Evolutionary conservation across 2,888 invertebrate genomes (phyloP).

Genomic region (Mycalesis mineus): DNA sequence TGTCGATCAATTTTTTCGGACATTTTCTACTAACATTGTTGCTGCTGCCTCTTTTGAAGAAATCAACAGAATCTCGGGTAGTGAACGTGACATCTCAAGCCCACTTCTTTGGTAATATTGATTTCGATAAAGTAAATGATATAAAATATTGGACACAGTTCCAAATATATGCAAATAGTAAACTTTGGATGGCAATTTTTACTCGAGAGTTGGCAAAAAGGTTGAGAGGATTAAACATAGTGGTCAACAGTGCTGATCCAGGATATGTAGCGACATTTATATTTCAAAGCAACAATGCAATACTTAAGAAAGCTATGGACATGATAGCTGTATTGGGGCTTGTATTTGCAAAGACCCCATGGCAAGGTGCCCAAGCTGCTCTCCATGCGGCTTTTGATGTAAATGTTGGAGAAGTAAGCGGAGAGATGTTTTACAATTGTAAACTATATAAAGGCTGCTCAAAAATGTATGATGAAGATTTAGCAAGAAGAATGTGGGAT

Average conservation of each 20-base stretch:
- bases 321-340: constrained; percentile 48
- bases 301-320: constrained; percentile 54
- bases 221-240: constrained; percentile 80
- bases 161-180: constrained; percentile 74
- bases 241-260: constrained; percentile 87
- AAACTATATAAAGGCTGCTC: constrained; percentile 57
- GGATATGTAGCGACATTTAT: constrained; percentile 87
- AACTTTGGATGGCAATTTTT: constrained; percentile 84
- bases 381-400: constrained; percentile 82
- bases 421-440: constrained; percentile 72
- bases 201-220: constrained; percentile 83
- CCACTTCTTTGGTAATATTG: constrained; percentile 80
- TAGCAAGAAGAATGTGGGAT: constrained; percentile 34
- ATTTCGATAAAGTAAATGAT: constrained; percentile 82
- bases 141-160: constrained; percentile 48
- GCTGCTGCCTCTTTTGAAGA: constrained; percentile 77
- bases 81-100: constrained; percentile 85
- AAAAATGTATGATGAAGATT: constrained; percentile 59
- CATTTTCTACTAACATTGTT: constrained; percentile 93
- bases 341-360: constrained; percentile 14
- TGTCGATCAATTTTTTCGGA: constrained; percentile 95
- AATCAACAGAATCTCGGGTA: constrained; percentile 78
- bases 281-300: constrained; percentile 70
- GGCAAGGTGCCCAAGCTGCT: constrained; percentile 79
- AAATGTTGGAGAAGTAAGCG: constrained; percentile 73